Evolutionary conservation across 2,888 invertebrate genomes (phyloP), one percentile per base, ranked within the genome.

Genomic region (Liodrosophila aerea): DNA sequence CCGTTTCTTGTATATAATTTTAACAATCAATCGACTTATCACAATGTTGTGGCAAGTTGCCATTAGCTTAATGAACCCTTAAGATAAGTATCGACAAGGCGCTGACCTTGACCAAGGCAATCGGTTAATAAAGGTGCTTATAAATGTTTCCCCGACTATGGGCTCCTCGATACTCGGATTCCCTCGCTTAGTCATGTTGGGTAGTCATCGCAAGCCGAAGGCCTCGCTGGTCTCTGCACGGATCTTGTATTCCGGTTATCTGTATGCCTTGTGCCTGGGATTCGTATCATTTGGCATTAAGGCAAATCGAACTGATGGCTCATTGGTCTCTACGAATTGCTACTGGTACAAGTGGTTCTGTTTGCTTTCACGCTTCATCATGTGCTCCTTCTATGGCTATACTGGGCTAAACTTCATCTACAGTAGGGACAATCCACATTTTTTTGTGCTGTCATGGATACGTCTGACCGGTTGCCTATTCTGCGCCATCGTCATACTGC

Each of bases 161-260:
- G 44, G 30, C 7, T 12, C 5, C 16, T 9, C 47, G 27, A 46
- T 40, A 59, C 45, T 49, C 30, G 11, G 31, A 5, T 52, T 60
- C 7, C 44, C 30, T 13, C 36, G 41, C 50, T 52, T 61, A 82
- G 85, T 73, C 76, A 78, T 78, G 78, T 63, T 75, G 36, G 49
- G 51, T 12, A 29, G 43, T 29, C 60, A 39, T 0, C 64, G 52
- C 11, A 47, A 44, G 47, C 27, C 64, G 39, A 56, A 60, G 43
- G 56, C 52, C 34, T 39, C 76, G 1, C 7, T 33, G 36, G 15
- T 81, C 5, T 66, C 80, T 1, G 50, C 61, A 11, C 9, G 33
- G 16, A 43, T 81, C 8, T 51, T 80, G 31, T 49, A 59, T 4
- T 39, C 7, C 13, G 44, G 12, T 4, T 75, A 57, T 41, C 39